Evolutionary conservation across 2,113 vertebrate genomes (phyloP).

Genomic region (Saccopteryx bilineata): DNA sequence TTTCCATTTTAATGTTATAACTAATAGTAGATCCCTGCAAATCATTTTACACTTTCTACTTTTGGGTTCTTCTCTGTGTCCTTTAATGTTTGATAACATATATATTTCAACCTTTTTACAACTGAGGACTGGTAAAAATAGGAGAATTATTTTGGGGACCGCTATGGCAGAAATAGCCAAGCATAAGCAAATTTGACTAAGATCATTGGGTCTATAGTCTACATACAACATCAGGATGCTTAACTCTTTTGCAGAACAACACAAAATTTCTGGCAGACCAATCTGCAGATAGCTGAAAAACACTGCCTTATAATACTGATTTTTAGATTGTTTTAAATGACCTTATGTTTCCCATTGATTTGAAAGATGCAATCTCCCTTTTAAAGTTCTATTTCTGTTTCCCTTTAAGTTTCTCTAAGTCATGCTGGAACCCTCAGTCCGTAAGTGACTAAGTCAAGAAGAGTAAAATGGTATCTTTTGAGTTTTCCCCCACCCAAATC

Average conservation of each 20-base stretch:
- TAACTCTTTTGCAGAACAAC: no score
- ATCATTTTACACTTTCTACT: background rate
- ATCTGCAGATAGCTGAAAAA: no score
- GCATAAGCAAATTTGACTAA: no score
- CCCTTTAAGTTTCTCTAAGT: constrained; percentile 44
- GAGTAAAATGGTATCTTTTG: constrained; percentile 4
- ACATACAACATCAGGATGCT: no score
- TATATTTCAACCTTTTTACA: no score
- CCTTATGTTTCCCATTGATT: constrained; percentile 25
- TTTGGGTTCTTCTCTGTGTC: constrained; percentile 33
- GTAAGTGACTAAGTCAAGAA: background rate
- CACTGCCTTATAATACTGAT: background rate
- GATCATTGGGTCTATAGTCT: no score
- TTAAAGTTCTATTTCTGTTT: constrained; percentile 33
- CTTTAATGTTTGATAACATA: background rate
- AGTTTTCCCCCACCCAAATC: background rate
- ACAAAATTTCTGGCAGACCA: no score
- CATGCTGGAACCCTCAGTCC: background rate
- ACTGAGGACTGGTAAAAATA: no score
- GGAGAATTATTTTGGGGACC: no score
- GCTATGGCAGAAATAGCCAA: no score
- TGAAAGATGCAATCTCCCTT: constrained; percentile 40
- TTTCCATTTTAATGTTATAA: constrained; percentile 5
- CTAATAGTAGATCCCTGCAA: background rate
- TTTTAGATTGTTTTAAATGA: background rate